A percentile compares a stretch with the other conserved stretches of the same genome.
These are phyloP conservation scores for Tholera decimalis DNA, from an alignment of 2,888 invertebrate species.

Conservation along the genomic window DNA sequence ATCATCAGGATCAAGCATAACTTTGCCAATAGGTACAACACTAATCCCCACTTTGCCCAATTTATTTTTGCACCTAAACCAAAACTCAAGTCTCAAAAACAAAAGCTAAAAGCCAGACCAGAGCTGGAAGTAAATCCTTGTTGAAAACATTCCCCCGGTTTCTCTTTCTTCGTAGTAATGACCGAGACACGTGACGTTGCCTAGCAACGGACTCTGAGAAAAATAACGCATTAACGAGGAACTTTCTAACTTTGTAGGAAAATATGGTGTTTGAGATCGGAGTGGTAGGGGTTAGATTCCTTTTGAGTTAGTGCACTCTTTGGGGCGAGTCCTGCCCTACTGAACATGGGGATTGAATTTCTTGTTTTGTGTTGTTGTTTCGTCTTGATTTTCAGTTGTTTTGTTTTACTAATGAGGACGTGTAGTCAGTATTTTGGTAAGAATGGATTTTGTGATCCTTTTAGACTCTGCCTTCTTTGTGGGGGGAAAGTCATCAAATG, in stretches of 20 bases:
- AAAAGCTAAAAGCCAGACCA: conserved; percentile 16
- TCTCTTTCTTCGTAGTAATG: conserved; percentile 72
- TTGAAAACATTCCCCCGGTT: conserved; percentile 34
- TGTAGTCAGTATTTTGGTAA: too few relatives aligned
- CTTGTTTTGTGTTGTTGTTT: background rate
- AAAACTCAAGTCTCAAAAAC: conserved; percentile 6
- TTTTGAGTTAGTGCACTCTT: conserved; percentile 21
- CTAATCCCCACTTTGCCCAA: too few relatives aligned
- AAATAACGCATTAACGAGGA: conserved; percentile 48
- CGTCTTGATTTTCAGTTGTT: conserved; percentile 6
- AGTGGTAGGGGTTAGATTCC: background rate
- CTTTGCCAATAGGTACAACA: background rate
- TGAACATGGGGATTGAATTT: background rate
- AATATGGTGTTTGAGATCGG: conserved; percentile 11
- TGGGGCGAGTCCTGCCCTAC: background rate
- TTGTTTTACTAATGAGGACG: conserved; percentile 18
- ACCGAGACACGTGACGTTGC: conserved; percentile 74
- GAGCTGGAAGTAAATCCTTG: conserved; percentile 36
- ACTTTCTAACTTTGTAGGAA: conserved; percentile 24
- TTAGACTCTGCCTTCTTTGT: background rate
- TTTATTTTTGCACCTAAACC: background rate
- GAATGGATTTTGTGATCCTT: background rate
- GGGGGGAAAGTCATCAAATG: too few relatives aligned
- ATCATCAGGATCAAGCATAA: too few relatives aligned
- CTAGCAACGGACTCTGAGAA: conserved; percentile 64